A percentile compares a stretch with the other conserved stretches of the same genome.
Conservation (phyloP, 2,888 invertebrate genomes). For the Colletes collaris region DNA sequence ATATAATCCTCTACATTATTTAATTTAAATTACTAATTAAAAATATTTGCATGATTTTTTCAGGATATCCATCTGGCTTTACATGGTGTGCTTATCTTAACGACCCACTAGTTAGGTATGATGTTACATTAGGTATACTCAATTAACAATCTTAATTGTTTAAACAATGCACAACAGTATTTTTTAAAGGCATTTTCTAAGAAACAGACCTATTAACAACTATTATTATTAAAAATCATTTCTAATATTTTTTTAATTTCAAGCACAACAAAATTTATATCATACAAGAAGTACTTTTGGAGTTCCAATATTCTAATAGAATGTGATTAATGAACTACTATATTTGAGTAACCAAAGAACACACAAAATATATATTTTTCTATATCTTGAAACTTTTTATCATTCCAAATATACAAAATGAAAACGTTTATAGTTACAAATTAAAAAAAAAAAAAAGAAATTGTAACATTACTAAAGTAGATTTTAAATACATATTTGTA, state of each 20-base stretch:
- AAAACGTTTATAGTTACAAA: too few relatives aligned
- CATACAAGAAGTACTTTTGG: neutral
- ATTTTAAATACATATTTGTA: neutral
- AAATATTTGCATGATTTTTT: conserved; percentile 69
- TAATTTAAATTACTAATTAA: conserved; percentile 21
- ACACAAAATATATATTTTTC: conserved; percentile 32
- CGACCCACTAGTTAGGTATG: conserved; percentile 75
- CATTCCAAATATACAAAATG: conserved; percentile 3
- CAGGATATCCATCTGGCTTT: conserved; percentile 82
- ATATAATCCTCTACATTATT: conserved; percentile 17
- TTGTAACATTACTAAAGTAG: neutral
- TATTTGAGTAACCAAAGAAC: conserved; percentile 5
- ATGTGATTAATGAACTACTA: neutral
- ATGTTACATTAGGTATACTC: conserved; percentile 55
- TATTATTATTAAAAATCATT: conserved; percentile 7
- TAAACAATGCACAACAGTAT: conserved; percentile 41
- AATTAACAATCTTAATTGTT: conserved; percentile 40
- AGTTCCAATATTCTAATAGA: neutral
- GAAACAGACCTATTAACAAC: conserved; percentile 16
- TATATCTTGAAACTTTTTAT: conserved; percentile 10
- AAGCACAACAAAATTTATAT: conserved; percentile 22
- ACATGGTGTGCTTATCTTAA: conserved; percentile 82
- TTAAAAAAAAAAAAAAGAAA: neutral
- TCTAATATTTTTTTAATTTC: neutral
- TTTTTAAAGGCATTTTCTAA: conserved; percentile 24